Evolutionary conservation across 2,113 vertebrate genomes (phyloP).

Genomic region (Nibea albiflora): DNA sequence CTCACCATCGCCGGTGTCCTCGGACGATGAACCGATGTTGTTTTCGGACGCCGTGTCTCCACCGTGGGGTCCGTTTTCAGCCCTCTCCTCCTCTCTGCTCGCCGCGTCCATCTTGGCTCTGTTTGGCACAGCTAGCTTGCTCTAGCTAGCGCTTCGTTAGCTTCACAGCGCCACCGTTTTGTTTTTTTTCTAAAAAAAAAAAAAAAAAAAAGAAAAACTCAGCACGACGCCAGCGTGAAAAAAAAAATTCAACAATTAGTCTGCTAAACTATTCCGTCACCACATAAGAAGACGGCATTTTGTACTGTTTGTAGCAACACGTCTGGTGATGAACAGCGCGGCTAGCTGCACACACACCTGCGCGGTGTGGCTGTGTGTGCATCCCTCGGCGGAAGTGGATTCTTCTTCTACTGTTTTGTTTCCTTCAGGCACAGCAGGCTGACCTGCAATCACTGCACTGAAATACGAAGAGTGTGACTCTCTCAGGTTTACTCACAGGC

Average conservation of each 20-base stretch:
- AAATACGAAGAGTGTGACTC: too few species aligned
- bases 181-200: not conserved
- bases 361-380: not conserved
- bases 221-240: fast-evolving
- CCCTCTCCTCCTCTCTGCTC: slow-evolving; percentile 23
- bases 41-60: not conserved
- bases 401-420: slow-evolving; percentile 52
- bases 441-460: not conserved
- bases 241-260: fast-evolving
- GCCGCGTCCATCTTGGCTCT: slow-evolving; percentile 74
- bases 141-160: slow-evolving; percentile 11
- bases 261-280: fast-evolving
- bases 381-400: slow-evolving; percentile 25
- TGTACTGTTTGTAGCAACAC: not conserved
- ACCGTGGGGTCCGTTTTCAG: not conserved
- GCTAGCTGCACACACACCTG: slow-evolving; percentile 11
- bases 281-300: too few species aligned
- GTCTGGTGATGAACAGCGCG: not conserved
- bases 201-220: too few species aligned
- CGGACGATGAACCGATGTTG: not conserved
- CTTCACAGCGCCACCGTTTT: slow-evolving; percentile 2
- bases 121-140: slow-evolving; percentile 40
- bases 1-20: slow-evolving; percentile 45
- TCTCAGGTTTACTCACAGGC: not conserved
- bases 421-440: not conserved